Evolutionary conservation across 2,113 vertebrate species (phyloP).

Genomic region (Psilopsiagon aymara): DNA sequence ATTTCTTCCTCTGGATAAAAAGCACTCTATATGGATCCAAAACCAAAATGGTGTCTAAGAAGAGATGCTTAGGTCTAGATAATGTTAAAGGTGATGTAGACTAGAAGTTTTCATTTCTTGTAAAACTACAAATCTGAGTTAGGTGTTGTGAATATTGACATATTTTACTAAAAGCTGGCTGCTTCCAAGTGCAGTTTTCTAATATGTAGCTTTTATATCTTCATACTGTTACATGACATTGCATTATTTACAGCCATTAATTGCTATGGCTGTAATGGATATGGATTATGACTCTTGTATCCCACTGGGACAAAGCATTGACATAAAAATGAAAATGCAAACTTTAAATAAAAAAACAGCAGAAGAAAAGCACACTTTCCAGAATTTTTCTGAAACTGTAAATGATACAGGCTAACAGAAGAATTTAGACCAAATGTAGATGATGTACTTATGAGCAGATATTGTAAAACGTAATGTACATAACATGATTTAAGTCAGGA

Average conservation of each 20-base stretch:
- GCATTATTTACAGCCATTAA: background rate
- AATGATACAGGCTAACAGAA: background rate
- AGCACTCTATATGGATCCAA: background rate
- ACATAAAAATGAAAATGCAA: background rate
- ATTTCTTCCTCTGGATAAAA: background rate
- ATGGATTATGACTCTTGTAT: background rate
- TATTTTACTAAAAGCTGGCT: background rate
- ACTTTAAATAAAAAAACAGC: background rate
- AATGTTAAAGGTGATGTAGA: background rate
- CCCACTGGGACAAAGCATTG: background rate
- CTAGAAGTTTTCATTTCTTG: background rate
- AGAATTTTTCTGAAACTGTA: background rate
- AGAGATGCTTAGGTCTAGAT: background rate
- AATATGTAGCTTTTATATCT: rapidly evolving
- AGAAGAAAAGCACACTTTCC: background rate
- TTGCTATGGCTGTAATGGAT: background rate
- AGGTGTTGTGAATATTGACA: background rate
- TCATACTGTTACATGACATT: background rate
- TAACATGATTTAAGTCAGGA: background rate
- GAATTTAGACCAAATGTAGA: background rate
- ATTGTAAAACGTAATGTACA: rapidly evolving
- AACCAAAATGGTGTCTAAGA: background rate
- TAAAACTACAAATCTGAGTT: background rate
- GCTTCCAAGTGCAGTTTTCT: background rate
- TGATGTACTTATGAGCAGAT: background rate